Percentiles rank a stretch among this genome's conserved stretches.
phyloP scores from a whole-genome alignment of 2,888 invertebrate genomes.

The Gibbula magus region DNA sequence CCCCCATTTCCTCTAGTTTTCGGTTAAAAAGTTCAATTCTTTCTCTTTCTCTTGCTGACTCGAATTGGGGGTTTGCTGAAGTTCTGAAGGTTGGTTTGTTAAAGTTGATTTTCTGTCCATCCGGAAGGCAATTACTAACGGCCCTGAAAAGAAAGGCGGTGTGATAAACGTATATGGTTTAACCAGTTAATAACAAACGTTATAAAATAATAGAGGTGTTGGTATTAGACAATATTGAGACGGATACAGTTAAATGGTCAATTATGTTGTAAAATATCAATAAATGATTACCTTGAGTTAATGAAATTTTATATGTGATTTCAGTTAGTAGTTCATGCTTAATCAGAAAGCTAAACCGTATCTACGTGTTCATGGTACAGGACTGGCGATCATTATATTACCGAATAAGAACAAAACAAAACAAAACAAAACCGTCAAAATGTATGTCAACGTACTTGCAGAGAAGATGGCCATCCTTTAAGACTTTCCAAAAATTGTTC shows the following conservation, averaged over 20 bases:
- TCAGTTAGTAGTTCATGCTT: no score
- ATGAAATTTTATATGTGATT: no score
- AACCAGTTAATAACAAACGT: no score
- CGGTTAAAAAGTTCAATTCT: conserved; percentile 55
- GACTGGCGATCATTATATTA: no score
- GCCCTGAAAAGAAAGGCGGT: conserved; percentile 11
- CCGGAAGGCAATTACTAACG: conserved; percentile 37
- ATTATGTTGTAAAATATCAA: no score
- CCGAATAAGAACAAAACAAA: no score
- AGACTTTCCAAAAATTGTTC: conserved; percentile 91
- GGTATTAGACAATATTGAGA: no score
- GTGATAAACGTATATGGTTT: no score
- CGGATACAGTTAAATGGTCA: no score
- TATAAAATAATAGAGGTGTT: not conserved
- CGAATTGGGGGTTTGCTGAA: conserved; percentile 52
- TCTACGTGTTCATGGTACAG: no score
- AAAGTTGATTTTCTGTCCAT: conserved; percentile 52
- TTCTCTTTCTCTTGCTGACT: conserved; percentile 57
- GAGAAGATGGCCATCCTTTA: conserved; percentile 90
- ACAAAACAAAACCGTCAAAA: no score
- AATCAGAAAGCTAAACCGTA: no score
- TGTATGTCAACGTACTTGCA: conserved; percentile 85
- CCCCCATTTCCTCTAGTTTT: conserved; percentile 59
- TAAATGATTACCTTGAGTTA: not conserved
- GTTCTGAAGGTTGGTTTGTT: conserved; percentile 49